Evolutionary conservation across 2,888 invertebrate genomes (phyloP).

Genomic region (Silvanus unidentatus): DNA sequence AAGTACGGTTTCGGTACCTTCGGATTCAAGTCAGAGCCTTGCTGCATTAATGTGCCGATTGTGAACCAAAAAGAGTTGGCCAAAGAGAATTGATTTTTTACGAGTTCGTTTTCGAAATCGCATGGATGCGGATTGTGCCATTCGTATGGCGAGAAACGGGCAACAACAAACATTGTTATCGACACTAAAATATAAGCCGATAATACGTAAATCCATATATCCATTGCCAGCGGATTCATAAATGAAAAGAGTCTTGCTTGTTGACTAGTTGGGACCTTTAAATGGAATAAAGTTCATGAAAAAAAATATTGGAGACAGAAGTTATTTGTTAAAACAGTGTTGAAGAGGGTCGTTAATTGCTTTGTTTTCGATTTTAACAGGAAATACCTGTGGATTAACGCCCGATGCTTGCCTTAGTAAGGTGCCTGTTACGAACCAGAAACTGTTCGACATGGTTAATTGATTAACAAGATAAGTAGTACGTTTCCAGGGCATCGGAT

Average conservation of each 20-base stretch:
- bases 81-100: constrained; percentile 76
- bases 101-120: constrained; percentile 55
- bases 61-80: constrained; percentile 85
- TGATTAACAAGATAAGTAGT: constrained; percentile 48
- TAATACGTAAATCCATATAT: constrained; percentile 81
- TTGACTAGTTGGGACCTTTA: constrained; percentile 63
- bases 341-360: background rate
- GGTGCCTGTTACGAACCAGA: constrained; percentile 64
- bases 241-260: constrained; percentile 74
- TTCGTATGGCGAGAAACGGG: constrained; percentile 75
- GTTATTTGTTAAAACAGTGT: background rate
- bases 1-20: no score
- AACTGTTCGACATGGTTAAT: constrained; percentile 58
- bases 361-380: no score
- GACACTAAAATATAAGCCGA: constrained; percentile 76
- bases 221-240: constrained; percentile 78
- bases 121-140: constrained; percentile 71
- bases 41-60: constrained; percentile 83
- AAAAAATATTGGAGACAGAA: constrained; percentile 5
- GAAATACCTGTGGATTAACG: constrained; percentile 53
- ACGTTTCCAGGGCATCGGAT: constrained; percentile 46
- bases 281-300: no score
- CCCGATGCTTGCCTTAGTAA: constrained; percentile 59
- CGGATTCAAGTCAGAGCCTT: constrained; percentile 74
- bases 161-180: constrained; percentile 71